A percentile compares a stretch with the other conserved stretches of the same genome.
phyloP scores from a whole-genome alignment of 2,888 invertebrate genomes.

The Parnassius apollo region DNA sequence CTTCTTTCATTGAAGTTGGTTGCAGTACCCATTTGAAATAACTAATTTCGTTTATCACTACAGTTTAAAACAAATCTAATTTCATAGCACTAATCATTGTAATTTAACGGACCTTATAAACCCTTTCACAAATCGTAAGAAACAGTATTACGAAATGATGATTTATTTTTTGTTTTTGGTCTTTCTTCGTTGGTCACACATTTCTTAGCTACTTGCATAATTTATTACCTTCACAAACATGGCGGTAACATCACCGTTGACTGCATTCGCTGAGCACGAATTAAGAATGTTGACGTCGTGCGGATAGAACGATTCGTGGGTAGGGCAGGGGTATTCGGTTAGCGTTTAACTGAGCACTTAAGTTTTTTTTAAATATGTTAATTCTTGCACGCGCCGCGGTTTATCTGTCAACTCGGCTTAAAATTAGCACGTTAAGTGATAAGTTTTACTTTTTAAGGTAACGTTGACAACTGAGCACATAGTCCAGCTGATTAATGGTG shows the following conservation, averaged over 20 bases:
- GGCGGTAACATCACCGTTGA: neutral
- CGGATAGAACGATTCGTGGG: conserved; percentile 1
- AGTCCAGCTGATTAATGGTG: no score
- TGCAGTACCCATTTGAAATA: no score
- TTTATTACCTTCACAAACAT: conserved; percentile 16
- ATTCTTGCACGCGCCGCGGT: neutral
- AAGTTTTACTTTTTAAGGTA: no score
- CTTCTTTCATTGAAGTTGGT: no score
- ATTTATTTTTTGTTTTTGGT: conserved; percentile 13
- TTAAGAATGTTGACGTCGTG: neutral
- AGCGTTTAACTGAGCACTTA: conserved; percentile 1
- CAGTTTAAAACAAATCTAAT: no score
- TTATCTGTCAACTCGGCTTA: neutral
- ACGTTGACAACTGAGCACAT: no score
- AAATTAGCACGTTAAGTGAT: no score
- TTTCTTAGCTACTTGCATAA: conserved; percentile 8
- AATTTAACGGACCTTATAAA: neutral
- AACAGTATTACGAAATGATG: conserved; percentile 6
- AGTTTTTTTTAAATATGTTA: conserved; percentile 1
- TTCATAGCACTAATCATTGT: no score
- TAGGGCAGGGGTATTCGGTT: neutral
- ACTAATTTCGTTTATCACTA: no score
- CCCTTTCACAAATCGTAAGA: neutral
- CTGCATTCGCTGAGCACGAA: neutral
- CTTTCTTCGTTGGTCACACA: neutral